Base-by-base conservation (phyloP, 2,888 invertebrate genomes). In the Agelastica alni region DNA sequence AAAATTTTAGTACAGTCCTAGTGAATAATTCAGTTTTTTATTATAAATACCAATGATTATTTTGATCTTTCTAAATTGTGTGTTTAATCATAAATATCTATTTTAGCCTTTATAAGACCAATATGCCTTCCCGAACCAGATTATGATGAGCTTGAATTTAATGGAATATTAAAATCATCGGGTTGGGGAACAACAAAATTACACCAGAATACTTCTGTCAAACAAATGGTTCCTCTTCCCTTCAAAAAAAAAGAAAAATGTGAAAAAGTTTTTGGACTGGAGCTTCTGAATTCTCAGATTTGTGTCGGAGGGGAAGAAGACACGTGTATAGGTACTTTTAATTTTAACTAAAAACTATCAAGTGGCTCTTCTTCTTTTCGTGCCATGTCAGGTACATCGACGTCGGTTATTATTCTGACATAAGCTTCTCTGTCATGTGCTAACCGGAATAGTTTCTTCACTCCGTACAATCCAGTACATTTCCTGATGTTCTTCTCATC, bases 71-170 rank as follows among this genome's bases (percentile, higher is more conserved):
- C n/a, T n/a, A n/a, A n/a, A n/a, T n/a, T n/a, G n/a, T n/a, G n/a
- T n/a, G n/a, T n/a, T n/a, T n/a, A n/a, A n/a, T n/a, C n/a, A n/a
- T n/a, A n/a, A n/a, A n/a, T n/a, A n/a, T n/a, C n/a, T n/a, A n/a
- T 34, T 34, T 7, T 14, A 34, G 34, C 34, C 3, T 34, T 14
- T 14, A 34, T 34, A 1, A 14, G 16, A 16, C 34, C 34, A n/a
- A 34, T 34, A 2, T 34, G 34, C 16, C 16, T 34, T 14, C 34
- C 34, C 3, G 34, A 34, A 34, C 34, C 34, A 4, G 34, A 34
- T 16, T 16, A 34, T 16, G 16, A 34, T 4, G 7, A 16, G 1
- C 0, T 7, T 7, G 16, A 34, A 1, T 3, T 7, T 14, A 14
- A 16, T 5, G 2, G 10, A 3, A 4, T 2, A 1, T 14, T 34